A percentile compares a stretch with the other conserved stretches of the same genome.
Evolutionary conservation across 2,888 invertebrate species (phyloP).

Genomic region (Drosophila nr. perissopoda): DNA sequence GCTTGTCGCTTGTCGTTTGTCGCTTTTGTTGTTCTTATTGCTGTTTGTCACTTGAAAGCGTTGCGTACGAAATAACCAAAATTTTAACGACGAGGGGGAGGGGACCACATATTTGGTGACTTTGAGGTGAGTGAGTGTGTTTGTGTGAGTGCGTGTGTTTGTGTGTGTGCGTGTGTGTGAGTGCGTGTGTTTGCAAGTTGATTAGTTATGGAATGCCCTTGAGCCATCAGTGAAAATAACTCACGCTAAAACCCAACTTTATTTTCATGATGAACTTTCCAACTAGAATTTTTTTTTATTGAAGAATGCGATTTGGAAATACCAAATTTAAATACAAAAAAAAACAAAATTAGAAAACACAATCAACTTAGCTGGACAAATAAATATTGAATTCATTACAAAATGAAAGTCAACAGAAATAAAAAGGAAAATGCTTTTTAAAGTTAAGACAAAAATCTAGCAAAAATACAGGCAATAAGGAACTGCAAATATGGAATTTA

Average conservation of each 20-base stretch:
- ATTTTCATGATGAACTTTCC: neutral
- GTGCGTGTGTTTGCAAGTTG: conserved; percentile 31
- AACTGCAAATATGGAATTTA: neutral
- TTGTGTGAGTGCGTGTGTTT: neutral
- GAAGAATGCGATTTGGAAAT: neutral
- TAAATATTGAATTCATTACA: too few species aligned
- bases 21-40: conserved; percentile 39
- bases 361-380: too few species aligned
- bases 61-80: conserved; percentile 40
- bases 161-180: conserved; percentile 1
- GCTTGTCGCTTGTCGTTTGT: conserved; percentile 27
- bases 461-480: neutral
- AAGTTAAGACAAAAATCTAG: neutral
- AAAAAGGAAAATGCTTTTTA: neutral
- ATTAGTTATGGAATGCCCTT: conserved; percentile 40
- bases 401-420: too few species aligned
- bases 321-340: too few species aligned
- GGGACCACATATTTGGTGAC: conserved; percentile 33
- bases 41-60: conserved; percentile 47
- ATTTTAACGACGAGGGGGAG: conserved; percentile 10
- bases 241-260: conserved; percentile 1
- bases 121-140: conserved; percentile 12
- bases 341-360: too few species aligned
- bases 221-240: conserved; percentile 24
- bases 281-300: neutral